Base-by-base conservation (phyloP, 1,140 invertebrate genomes). In the Trinorchestia longiramus region DNA sequence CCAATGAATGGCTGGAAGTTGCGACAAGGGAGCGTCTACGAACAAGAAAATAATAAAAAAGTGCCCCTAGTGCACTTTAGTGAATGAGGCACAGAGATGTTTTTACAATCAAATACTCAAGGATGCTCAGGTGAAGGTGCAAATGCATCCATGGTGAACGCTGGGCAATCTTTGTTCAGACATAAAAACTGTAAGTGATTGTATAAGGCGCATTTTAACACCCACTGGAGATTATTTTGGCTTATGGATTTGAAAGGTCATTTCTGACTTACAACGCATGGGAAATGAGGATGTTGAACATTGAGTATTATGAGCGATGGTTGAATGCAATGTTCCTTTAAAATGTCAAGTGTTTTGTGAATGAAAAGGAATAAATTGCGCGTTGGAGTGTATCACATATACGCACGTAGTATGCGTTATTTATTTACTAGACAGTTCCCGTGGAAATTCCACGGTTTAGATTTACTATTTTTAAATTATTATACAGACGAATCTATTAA, bases 101-200 rank as follows among this genome's bases (percentile, higher is more conserved):
- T 77, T 77, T 77, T 77, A 36, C 62, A 77, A 77, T 77, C 62
- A 77, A 77, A 77, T 77, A 77, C 62, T 77, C 62, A 77, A 77
- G 62, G 62, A 77, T 77, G 62, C 62, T 36, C 11, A 36, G 62
- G 62, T 77, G 62, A 77, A 77, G 62, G 62, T 77, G 62, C 62
- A 77, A 77, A 77, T 77, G 62, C 62, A 77, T 6, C 47, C 28
- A 53, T 6, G 6, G 19, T 19, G 19, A 53, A 8, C 47, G 47
- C 62, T 77, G 62, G 15, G 1, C 28, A 77, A 11, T 77, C 62
- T 19, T 36, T 19, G 62, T 28, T 77, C 8, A 53, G 19, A 6
- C 47, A 19, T 53, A 53, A 53, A 53, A 53, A 6, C 62, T 77
- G 15, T 3, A 19, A 77, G 62, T 77, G 11, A 77, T 77, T 77